These are phyloP conservation scores for Chouioia cunea DNA, from an alignment of 2,888 invertebrate species.

Conservation along the genomic window DNA sequence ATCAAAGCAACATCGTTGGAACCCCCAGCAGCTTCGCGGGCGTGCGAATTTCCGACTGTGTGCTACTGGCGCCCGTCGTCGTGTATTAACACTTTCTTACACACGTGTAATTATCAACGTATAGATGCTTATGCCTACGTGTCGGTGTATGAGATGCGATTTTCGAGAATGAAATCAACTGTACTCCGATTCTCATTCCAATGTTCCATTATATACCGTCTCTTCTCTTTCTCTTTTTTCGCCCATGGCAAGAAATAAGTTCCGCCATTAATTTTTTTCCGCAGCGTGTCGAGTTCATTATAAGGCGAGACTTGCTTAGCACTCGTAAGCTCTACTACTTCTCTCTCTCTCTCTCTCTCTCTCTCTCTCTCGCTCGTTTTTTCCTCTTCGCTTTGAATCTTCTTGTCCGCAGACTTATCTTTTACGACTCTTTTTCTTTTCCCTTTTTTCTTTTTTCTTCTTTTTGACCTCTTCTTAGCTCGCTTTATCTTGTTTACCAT, in stretches of 20 bases:
- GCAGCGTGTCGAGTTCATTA: conserved; percentile 45
- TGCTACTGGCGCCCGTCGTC: too few relatives aligned
- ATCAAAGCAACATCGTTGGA: not conserved
- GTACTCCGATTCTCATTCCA: conserved; percentile 30
- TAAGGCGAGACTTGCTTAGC: conserved; percentile 32
- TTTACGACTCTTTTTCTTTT: conserved; percentile 41
- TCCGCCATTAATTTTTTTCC: conserved; percentile 48
- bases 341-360: conserved; percentile 13
- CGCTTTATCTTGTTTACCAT: conserved; percentile 38
- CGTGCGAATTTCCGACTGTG: not conserved
- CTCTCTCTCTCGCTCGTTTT: not conserved
- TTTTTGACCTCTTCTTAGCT: conserved; percentile 25
- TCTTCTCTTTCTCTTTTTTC: conserved; percentile 9
- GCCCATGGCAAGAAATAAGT: not conserved
- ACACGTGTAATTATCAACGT: not conserved
- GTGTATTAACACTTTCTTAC: too few relatives aligned
- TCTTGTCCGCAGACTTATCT: not conserved
- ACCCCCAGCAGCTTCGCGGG: not conserved
- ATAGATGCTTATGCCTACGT: not conserved
- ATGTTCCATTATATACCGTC: conserved; percentile 44
- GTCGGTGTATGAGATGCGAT: not conserved
- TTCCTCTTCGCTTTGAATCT: not conserved
- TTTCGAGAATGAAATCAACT: conserved; percentile 35
- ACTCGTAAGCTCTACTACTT: conserved; percentile 11
- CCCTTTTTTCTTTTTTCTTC: conserved; percentile 46